These are phyloP conservation scores for Drosophila prosaltans DNA, from an alignment of 1,140 invertebrate species.

Conservation along the genomic window DNA sequence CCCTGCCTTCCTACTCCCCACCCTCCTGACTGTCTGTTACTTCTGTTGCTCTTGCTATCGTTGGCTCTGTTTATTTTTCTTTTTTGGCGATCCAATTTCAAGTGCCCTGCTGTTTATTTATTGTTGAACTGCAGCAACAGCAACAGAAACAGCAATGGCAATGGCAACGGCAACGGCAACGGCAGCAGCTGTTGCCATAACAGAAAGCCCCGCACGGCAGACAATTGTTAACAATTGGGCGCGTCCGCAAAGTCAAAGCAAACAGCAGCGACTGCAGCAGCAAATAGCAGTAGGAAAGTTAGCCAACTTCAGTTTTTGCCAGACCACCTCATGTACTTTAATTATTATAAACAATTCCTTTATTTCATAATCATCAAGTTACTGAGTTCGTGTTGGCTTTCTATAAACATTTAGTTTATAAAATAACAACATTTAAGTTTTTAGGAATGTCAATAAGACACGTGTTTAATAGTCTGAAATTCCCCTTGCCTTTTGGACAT, in stretches of 20 bases:
- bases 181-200: slow-evolving; percentile 77
- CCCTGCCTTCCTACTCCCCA: slow-evolving; percentile 3
- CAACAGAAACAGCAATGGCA: slow-evolving; percentile 4
- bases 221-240: slow-evolving; percentile 73
- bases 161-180: slow-evolving; percentile 26
- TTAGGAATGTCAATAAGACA: not conserved
- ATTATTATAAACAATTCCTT: slow-evolving; percentile 28
- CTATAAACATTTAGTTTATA: not conserved
- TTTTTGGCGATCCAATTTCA: slow-evolving; percentile 80
- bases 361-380: slow-evolving; percentile 2
- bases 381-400: not conserved
- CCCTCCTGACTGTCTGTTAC: slow-evolving; percentile 3
- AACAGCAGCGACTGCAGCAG: slow-evolving; percentile 19
- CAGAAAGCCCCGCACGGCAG: slow-evolving; percentile 44
- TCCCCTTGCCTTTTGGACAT: too few relatives aligned
- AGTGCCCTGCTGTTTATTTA: slow-evolving; percentile 76
- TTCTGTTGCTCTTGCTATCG: slow-evolving; percentile 13
- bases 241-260: slow-evolving; percentile 42
- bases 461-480: too few relatives aligned
- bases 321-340: slow-evolving; percentile 32
- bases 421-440: not conserved
- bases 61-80: slow-evolving; percentile 69
- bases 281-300: slow-evolving; percentile 43
- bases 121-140: slow-evolving; percentile 57
- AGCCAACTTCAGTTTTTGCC: slow-evolving; percentile 32